These are phyloP conservation scores for Xenopus petersii DNA, from an alignment of 2,797 vertebrate species.

Conservation along the genomic window DNA sequence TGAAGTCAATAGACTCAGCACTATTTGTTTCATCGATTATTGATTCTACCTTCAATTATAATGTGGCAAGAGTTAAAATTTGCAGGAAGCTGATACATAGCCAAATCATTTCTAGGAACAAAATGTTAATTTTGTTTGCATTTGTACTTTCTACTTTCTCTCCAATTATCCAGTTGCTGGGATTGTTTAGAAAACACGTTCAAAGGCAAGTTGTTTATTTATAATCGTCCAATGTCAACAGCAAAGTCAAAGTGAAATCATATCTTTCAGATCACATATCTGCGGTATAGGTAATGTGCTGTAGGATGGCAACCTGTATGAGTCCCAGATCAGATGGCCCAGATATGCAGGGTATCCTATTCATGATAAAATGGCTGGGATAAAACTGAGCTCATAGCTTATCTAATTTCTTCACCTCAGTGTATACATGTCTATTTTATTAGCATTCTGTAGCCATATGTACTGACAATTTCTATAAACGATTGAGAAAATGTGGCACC, in stretches of 20 bases:
- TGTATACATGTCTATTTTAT: conserved; percentile 11
- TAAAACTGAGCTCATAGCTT: conserved; percentile 27
- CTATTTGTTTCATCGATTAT: too few relatives aligned
- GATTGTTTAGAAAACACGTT: neutral
- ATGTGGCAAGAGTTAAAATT: too few relatives aligned
- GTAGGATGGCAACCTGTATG: conserved; percentile 16
- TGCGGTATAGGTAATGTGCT: conserved; percentile 11
- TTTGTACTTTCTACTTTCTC: too few relatives aligned
- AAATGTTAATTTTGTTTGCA: too few relatives aligned
- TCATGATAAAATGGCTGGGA: neutral
- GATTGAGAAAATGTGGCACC: neutral
- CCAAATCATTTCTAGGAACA: too few relatives aligned
- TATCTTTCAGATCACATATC: conserved; percentile 32
- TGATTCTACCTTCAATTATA: too few relatives aligned
- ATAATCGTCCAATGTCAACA: conserved; percentile 29
- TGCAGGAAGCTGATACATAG: too few relatives aligned
- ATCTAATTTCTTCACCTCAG: conserved; percentile 17
- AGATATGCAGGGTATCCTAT: conserved; percentile 16
- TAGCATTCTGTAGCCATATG: neutral
- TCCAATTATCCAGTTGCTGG: too few relatives aligned
- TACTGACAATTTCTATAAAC: conserved; percentile 3
- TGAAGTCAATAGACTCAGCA: too few relatives aligned
- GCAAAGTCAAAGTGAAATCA: conserved; percentile 36
- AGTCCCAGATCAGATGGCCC: conserved; percentile 27
- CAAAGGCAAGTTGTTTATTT: conserved; percentile 2